phyloP scores from a whole-genome alignment of 2,113 vertebrate genomes.

The Probosciger aterrimus region DNA sequence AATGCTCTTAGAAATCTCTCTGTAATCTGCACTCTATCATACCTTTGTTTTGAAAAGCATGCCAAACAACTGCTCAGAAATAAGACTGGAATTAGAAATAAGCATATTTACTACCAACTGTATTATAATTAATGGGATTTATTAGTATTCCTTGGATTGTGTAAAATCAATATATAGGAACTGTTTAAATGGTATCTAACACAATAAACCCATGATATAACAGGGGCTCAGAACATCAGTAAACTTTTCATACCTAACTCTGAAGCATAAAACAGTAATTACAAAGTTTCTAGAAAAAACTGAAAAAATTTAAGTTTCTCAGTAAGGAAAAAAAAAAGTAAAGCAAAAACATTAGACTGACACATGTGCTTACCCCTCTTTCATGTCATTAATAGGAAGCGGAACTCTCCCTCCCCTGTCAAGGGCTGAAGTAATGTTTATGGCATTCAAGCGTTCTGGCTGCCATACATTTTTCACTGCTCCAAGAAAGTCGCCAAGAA shows the following conservation, averaged over 20 bases:
- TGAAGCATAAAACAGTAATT: not conserved
- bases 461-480: constrained; percentile 99
- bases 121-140: not conserved
- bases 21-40: not conserved
- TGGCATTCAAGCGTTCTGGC: constrained; percentile 92
- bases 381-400: constrained; percentile 94
- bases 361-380: constrained; percentile 87
- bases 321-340: not conserved
- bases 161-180: not conserved
- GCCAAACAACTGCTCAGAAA: not conserved
- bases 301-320: not conserved
- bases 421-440: constrained; percentile 96
- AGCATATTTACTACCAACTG: not conserved
- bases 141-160: not conserved
- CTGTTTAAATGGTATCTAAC: not conserved
- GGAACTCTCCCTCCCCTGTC: constrained; percentile 95
- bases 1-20: not conserved
- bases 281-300: not conserved
- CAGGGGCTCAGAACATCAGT: rapidly evolving
- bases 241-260: not conserved
- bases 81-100: not conserved
- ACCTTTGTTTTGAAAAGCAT: not conserved
- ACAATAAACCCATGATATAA: not conserved
- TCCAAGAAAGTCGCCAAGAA: constrained; percentile 95
- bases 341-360: not conserved